A percentile compares a stretch with the other conserved stretches of the same genome.
Evolutionary conservation across 2,113 vertebrate species (phyloP).

Genomic region (Salvator merianae): DNA sequence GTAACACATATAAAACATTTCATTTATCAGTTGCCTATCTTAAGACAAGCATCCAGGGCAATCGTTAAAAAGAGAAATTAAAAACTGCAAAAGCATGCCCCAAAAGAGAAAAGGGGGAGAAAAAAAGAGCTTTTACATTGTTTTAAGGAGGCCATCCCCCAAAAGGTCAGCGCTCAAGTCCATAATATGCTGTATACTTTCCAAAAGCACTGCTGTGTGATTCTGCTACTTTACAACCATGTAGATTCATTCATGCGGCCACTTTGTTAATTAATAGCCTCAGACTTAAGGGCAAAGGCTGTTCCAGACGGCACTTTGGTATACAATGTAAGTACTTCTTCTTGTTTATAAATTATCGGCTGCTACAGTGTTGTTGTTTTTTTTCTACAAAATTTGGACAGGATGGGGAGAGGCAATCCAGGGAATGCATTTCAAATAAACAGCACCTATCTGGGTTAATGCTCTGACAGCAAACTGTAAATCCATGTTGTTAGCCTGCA

Average conservation of each 20-base stretch:
- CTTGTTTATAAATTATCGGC: slow-evolving; percentile 63
- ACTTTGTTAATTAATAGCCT: slow-evolving; percentile 24
- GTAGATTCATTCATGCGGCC: slow-evolving; percentile 9
- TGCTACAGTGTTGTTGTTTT: slow-evolving; percentile 22
- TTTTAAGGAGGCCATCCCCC: too few species aligned
- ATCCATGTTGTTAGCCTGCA: background rate
- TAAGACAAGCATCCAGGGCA: too few species aligned
- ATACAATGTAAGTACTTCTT: slow-evolving; percentile 40
- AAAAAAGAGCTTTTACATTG: too few species aligned
- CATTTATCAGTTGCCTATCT: too few species aligned
- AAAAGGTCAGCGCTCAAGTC: background rate
- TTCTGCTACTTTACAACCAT: slow-evolving; percentile 53
- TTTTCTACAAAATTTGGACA: slow-evolving; percentile 34
- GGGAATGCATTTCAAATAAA: slow-evolving; percentile 18
- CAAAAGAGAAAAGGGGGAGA: too few species aligned
- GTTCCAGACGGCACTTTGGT: slow-evolving; percentile 44
- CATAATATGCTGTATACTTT: background rate
- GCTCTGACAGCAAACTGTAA: background rate
- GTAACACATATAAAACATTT: too few species aligned
- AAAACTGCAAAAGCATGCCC: too few species aligned
- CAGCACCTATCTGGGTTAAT: slow-evolving; percentile 14
- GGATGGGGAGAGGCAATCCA: slow-evolving; percentile 4
- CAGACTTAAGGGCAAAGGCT: slow-evolving; percentile 64
- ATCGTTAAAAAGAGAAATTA: too few species aligned
- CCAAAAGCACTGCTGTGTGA: slow-evolving; percentile 39